phyloP scores from a whole-genome alignment of 2,797 vertebrate species.

The Anguilla megastoma region DNA sequence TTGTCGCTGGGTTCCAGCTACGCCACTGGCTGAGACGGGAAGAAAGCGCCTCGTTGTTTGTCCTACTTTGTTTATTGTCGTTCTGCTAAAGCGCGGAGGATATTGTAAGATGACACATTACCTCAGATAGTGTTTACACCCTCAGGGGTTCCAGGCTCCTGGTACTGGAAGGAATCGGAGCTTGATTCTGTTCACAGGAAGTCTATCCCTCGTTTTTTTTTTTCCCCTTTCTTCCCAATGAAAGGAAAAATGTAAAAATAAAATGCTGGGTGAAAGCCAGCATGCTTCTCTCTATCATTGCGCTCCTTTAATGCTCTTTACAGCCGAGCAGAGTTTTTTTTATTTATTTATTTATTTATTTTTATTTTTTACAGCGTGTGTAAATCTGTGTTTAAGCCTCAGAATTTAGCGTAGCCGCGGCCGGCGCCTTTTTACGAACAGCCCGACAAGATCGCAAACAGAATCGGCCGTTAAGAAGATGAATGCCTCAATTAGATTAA shows the following conservation, averaged over 20 bases:
- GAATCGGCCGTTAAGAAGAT: conserved; percentile 48
- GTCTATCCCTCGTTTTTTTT: neutral
- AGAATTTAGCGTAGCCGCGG: neutral
- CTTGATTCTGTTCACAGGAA: neutral
- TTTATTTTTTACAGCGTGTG: conserved; percentile 4
- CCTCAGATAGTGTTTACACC: neutral
- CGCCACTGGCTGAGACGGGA: neutral
- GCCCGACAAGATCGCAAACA: conserved; percentile 36
- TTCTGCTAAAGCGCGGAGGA: neutral
- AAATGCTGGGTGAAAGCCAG: neutral
- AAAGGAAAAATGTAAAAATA: neutral
- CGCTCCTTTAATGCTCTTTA: neutral
- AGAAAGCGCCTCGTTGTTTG: neutral
- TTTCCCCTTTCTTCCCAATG: neutral
- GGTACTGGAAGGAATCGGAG: neutral
- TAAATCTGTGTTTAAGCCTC: conserved; percentile 13
- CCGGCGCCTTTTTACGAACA: neutral
- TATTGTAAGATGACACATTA: neutral
- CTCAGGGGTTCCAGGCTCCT: neutral
- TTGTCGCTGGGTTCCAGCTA: neutral
- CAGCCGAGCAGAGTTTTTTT: neutral
- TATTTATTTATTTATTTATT: neutral
- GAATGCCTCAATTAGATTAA: conserved; percentile 47
- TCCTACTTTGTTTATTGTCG: neutral
- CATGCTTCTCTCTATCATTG: neutral